Base-by-base conservation (phyloP, 2,113 vertebrate genomes). In the Centropus unirufus region DNA sequence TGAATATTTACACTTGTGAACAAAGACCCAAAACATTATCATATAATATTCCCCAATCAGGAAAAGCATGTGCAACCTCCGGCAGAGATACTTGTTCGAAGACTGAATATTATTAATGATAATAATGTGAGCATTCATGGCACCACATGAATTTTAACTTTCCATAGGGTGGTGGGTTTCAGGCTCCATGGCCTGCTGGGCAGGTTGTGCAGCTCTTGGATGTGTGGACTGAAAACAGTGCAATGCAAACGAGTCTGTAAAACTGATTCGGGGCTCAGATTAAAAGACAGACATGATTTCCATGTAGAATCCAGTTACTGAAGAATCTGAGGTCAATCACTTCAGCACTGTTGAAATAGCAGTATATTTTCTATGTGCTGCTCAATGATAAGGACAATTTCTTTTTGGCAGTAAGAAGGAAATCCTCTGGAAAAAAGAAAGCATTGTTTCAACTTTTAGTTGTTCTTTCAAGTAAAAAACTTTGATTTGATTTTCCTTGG, bases 21-120 rank as follows among this genome's bases (percentile, higher is more conserved):
- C 18, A 57, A 34, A 40, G 14, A 34, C 26, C 3, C 3, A 36
- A 66, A 64, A 7, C 9, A 4, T 5, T 52, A 1, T 39, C 0
- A 2, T 29, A 13, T 27, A 2, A 12, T 27, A 52, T 63, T 63
- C 8, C 40, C 14, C 11, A 52, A 11, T 44, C 42, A 69, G n/a
- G 36, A 93, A n/a, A 80, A 72, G 11, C 29, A 23, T n/a, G 44
- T 77, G 52, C 34, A 36, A 69, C 14, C 8, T 92, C 11, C 21
- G 16, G 19, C 52, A 6, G 44, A 34, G 6, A 4, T 61, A 36
- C 8, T 4, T 42, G 57, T 29, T 63, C 14, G 19, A 2, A 66
- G 46, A 14, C 5, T 39, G 20, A 8, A 8, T 39, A 84, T 91
- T 70, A 34, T 17, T 61, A 30, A 11, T 64, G 12, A 6, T 44